Evolutionary conservation across 2,113 vertebrate genomes (phyloP).

Genomic region (Seriola rivoliana): DNA sequence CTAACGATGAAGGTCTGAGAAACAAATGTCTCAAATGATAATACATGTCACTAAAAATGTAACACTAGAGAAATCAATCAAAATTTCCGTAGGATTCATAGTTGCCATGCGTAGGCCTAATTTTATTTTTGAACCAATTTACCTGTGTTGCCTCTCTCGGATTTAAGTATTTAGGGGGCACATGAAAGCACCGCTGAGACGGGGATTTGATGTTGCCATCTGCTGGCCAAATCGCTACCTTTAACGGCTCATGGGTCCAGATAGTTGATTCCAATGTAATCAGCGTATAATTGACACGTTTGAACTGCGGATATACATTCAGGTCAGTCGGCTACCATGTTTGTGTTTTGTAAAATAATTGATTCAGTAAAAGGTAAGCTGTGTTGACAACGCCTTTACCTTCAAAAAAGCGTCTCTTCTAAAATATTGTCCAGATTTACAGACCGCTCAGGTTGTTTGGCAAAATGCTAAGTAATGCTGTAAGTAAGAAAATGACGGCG

Average conservation of each 20-base stretch:
- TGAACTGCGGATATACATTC: no score
- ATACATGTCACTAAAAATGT: no score
- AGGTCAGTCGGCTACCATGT: not conserved
- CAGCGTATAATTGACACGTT: not conserved
- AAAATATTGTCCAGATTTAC: not conserved
- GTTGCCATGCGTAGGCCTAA: not conserved
- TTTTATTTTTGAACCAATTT: not conserved
- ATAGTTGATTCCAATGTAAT: fast-evolving
- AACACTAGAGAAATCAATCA: not conserved
- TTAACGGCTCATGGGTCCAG: no score
- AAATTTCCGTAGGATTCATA: not conserved
- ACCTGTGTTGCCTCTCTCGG: fast-evolving
- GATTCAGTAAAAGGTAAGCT: not conserved
- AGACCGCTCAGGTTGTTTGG: no score
- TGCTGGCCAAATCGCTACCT: not conserved
- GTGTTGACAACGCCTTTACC: not conserved
- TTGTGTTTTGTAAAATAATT: not conserved
- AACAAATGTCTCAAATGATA: not conserved
- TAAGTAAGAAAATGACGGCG: not conserved
- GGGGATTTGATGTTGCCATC: not conserved
- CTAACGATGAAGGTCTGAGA: not conserved
- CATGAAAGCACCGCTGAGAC: constrained; percentile 5
- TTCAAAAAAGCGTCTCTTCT: not conserved
- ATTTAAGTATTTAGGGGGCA: not conserved
- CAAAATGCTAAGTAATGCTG: no score